Base-by-base conservation (phyloP, 2,888 invertebrate species). In the Strigamia crassipes region DNA sequence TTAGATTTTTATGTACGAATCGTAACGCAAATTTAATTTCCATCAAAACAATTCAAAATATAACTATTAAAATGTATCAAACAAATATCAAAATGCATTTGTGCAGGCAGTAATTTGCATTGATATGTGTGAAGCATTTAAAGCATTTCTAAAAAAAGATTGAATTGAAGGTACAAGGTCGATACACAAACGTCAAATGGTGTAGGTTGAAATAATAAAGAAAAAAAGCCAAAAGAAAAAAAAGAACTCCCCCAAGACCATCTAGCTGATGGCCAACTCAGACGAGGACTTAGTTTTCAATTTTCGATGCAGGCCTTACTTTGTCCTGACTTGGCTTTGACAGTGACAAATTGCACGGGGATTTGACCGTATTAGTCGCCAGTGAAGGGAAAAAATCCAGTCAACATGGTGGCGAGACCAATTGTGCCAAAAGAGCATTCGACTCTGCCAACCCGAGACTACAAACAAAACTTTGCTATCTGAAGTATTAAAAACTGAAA, bases 291-390 rank as follows among this genome's bases (percentile, higher is more conserved):
- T 83, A 82, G 83, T 83, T 83, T 83, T 83, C 83, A 83, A 83
- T 83, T 83, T 83, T 83, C 83, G 79, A 42, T 61, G 82, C 78
- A 73, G 73, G 73, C 73, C 73, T 73, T 73, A 73, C 83, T 82
- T 66, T 51, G 78, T 73, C 66, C 82, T 79, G 82, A 81, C 83
- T 42, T 80, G 42, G 78, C 66, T 80, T 80, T 83, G 83, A 83
- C 83, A 83, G 83, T 83, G 83, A 83, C 83, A 83, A 83, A 83
- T 83, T 83, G 82, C 83, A 77, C 83, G 82, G 82, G 83, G 83
- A 83, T 83, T 83, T 81, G 79, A 83, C 79, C 82, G 83, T 82
- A 83, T 83, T 83, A 83, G 82, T 82, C 82, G 81, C 81, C 77
- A 82, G 81, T 31, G 81, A 46, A 56, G 41, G 81, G 31, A 81